A percentile compares a stretch with the other conserved stretches of the same genome.
Evolutionary conservation across 2,113 vertebrate genomes (phyloP).

Genomic region (Nothobranchius kuhntae): DNA sequence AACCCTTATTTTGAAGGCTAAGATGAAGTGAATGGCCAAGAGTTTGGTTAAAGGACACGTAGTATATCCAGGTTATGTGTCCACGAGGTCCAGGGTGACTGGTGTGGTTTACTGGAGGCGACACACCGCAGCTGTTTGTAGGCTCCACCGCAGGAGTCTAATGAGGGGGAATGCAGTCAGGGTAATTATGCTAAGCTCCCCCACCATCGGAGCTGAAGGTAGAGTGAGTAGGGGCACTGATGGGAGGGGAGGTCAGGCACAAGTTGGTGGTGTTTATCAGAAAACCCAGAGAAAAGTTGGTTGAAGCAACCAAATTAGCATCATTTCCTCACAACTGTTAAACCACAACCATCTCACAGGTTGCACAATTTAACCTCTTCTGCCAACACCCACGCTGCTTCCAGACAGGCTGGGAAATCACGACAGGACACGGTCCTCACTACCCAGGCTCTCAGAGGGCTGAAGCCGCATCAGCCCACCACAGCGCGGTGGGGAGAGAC

Average conservation of each 20-base stretch:
- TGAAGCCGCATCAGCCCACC: slow-evolving; percentile 56
- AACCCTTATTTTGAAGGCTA: not conserved
- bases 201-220: slow-evolving; percentile 45
- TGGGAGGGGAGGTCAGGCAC: slow-evolving; percentile 46
- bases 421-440: slow-evolving; percentile 33
- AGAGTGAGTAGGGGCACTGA: not conserved
- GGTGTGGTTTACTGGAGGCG: slow-evolving; percentile 35
- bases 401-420: slow-evolving; percentile 51
- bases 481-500: slow-evolving; percentile 38
- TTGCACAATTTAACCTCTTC: slow-evolving; percentile 28
- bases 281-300: slow-evolving; percentile 40
- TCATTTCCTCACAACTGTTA: slow-evolving; percentile 16
- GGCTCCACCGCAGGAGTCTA: slow-evolving; percentile 68
- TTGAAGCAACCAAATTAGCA: slow-evolving; percentile 43
- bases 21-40: not conserved
- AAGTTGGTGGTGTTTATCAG: slow-evolving; percentile 36
- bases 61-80: slow-evolving; percentile 30
- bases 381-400: slow-evolving; percentile 46
- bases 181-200: slow-evolving; percentile 61
- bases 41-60: slow-evolving; percentile 18
- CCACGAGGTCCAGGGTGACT: slow-evolving; percentile 43
- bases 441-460: slow-evolving; percentile 38
- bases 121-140: slow-evolving; percentile 62
- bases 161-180: slow-evolving; percentile 58
- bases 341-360: slow-evolving; percentile 44